Evolutionary conservation across 2,888 invertebrate species (phyloP).

Genomic region (Lasius fuliginosus): DNA sequence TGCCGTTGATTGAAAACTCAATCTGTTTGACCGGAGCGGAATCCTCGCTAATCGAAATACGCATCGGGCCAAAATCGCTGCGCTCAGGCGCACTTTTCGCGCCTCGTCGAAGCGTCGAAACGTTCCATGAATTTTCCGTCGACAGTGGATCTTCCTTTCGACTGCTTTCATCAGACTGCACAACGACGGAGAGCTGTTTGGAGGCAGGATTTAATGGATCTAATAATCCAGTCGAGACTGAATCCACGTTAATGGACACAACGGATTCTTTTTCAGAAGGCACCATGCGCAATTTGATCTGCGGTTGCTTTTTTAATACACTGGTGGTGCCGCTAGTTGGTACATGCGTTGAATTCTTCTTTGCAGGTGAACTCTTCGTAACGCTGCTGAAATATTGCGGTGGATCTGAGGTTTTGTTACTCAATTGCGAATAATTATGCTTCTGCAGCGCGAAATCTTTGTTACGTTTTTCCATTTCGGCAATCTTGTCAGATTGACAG

Average conservation of each 20-base stretch:
- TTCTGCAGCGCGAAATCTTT: constrained; percentile 3
- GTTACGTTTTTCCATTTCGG: neutral
- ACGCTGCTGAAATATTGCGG: constrained; percentile 29
- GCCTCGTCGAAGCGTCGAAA: neutral
- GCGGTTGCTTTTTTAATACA: constrained; percentile 52
- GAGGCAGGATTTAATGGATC: neutral
- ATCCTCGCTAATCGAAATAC: constrained; percentile 71
- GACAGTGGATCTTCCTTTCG: neutral
- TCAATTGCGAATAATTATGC: constrained; percentile 21
- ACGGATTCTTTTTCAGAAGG: constrained; percentile 69
- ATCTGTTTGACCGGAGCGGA: constrained; percentile 72
- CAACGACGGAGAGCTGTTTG: constrained; percentile 72
- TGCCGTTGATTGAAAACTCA: constrained; percentile 77
- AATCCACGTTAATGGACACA: constrained; percentile 68
- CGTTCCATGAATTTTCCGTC: neutral
- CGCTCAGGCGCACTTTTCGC: constrained; percentile 15
- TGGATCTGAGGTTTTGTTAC: neutral
- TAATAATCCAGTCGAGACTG: neutral
- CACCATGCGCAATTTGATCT: constrained; percentile 69
- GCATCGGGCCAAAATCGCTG: constrained; percentile 64
- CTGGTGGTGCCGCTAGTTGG: neutral
- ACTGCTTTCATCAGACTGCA: constrained; percentile 49
- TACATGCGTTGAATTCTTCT: constrained; percentile 20
- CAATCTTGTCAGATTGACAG: neutral
- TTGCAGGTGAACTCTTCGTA: neutral